Base-by-base conservation (phyloP, 1,140 invertebrate genomes). In the Drepana arcuata region DNA sequence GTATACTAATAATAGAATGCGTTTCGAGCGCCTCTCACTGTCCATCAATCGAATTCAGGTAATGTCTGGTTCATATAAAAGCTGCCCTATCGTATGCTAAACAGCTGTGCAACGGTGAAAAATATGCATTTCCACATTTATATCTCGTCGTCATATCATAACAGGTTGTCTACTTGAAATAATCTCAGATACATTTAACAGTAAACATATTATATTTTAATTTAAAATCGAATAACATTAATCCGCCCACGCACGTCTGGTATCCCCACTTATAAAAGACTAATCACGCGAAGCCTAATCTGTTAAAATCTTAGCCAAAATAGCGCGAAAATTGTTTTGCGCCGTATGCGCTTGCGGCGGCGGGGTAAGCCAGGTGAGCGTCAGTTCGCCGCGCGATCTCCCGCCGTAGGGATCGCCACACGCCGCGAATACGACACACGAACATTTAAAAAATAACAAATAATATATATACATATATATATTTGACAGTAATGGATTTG, bases 251-350 rank as follows among this genome's bases (percentile, higher is more conserved):
- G 52, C 57, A 40, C 53, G 35, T 61, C 50, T 49, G 45, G 41
- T 63, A 65, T 66, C 58, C 63, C 60, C 60, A 55, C 56, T 51
- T 65, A 58, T 47, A 45, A 38, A 58, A 74, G 50, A 54, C 60
- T 80, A 71, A 72, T 70, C 60, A 73, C 45, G 56, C 52, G 61
- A 61, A 75, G 73, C 59, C 72, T 79, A 77, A 72, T 75, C 67
- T 64, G 70, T 61, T 67, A 72, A 78, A 52, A 73, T 77, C 67
- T 81, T 77, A 77, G 70, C 72, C 72, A 72, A 81, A 81, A 77
- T 81, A 78, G 73, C 73, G 77, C 77, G 77, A 81, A 81, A 81
- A 81, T 67, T 62, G 72, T 72, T 72, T 68, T 55, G 62, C 56
- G 42, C 32, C n/a, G n/a, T n/a, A n/a, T 73, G 77, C 74, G 72